Evolutionary conservation across 2,113 vertebrate genomes (phyloP).

Genomic region (Syngnathus scovelli): DNA sequence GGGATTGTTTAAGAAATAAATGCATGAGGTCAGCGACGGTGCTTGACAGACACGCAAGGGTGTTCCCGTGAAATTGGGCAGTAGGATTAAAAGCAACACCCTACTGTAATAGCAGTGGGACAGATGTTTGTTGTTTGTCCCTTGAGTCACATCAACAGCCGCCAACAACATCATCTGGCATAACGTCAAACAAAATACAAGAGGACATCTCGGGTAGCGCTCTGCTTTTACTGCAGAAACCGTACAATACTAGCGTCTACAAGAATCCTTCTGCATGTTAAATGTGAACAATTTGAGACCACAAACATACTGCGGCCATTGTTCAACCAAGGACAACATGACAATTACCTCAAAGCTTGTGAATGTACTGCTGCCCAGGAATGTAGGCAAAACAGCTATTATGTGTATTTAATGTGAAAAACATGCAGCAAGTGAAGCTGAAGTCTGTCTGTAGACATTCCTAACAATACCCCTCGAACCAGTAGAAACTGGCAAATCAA

Average conservation of each 20-base stretch:
- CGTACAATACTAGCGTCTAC: background rate
- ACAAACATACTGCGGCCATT: background rate
- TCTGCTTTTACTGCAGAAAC: background rate
- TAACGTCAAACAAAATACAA: slow-evolving; percentile 15
- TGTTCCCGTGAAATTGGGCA: background rate
- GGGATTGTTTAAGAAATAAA: background rate
- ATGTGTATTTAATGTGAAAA: background rate
- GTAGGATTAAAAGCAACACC: slow-evolving; percentile 25
- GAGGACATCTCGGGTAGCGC: background rate
- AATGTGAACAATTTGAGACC: background rate
- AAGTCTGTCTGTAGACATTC: background rate
- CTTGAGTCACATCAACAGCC: slow-evolving; percentile 16
- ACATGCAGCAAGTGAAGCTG: background rate
- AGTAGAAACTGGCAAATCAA: too few relatives aligned
- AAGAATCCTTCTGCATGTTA: background rate
- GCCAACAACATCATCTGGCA: slow-evolving; percentile 40
- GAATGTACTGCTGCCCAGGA: background rate
- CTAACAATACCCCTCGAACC: too few relatives aligned
- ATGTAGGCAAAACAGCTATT: background rate
- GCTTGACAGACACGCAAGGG: background rate
- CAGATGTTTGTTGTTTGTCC: slow-evolving; percentile 22
- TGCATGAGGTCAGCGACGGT: background rate
- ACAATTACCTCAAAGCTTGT: background rate
- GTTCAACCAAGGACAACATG: background rate
- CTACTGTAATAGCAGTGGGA: slow-evolving; percentile 5